A percentile compares a stretch with the other conserved stretches of the same genome.
Conservation (phyloP, 2,113 vertebrate species). For the Podocnemis expansa region DNA sequence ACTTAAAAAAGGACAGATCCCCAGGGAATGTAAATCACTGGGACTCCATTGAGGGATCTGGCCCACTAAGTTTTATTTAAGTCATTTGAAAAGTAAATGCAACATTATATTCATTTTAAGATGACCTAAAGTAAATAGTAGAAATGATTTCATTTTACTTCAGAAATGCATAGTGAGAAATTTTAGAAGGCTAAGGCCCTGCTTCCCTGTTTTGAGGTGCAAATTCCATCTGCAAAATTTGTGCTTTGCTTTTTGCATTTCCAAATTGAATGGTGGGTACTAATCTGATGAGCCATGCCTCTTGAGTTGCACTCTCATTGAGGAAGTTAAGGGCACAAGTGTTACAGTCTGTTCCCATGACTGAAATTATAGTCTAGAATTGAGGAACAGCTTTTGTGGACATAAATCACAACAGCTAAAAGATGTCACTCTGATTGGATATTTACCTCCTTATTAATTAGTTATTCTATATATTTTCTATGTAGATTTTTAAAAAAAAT, state of each 20-base stretch:
- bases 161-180: neutral
- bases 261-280: no score
- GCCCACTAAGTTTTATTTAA: neutral
- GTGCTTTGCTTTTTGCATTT: neutral
- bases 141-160: neutral
- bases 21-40: no score
- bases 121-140: neutral
- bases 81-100: neutral
- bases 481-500: neutral
- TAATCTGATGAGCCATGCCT: accelerated
- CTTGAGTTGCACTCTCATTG: neutral
- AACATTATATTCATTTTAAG: neutral
- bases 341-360: neutral
- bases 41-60: accelerated
- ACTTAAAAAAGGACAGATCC: accelerated
- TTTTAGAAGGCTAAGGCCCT: neutral
- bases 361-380: neutral
- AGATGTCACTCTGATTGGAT: neutral
- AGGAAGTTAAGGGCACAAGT: accelerated
- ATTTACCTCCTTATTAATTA: neutral
- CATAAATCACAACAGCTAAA: neutral
- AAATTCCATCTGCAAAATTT: neutral
- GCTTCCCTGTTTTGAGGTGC: neutral
- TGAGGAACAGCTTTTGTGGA: neutral
- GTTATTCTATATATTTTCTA: accelerated